Evolutionary conservation across 2,113 vertebrate genomes (phyloP), one percentile per base, ranked within the genome.

Genomic region (Sceloporus tristichus): DNA sequence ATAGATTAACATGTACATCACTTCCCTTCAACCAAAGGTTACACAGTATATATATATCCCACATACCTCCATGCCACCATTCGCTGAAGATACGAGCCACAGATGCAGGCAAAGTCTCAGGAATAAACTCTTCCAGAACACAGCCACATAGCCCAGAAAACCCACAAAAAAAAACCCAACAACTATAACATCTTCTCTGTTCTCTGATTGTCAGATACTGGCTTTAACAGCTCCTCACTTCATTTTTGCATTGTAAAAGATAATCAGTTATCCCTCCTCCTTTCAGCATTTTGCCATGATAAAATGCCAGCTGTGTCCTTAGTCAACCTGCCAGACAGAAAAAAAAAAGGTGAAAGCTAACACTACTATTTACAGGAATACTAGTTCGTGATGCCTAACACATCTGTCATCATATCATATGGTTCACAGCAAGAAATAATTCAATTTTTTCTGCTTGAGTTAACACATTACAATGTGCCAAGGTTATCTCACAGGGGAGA

Each of bases 401-500:
- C 86, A 38, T 59, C 40, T 91, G 27, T 65, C 54, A 81, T 88
- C 85, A 92, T 86, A 18, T 2, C 10, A 25, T 53, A 87, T 6
- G 4, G 29, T 0, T 91, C 38, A 85, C 56, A 85, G 53, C 29
- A 93, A 81, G 48, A 90, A 93, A 86, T 68, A 83, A 87, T 29
- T 84, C 0, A 5, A 1, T 82, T 83, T 88, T 79, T 91, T 91
- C 76, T 87, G n/a, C 11, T 89, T 79, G 76, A 88, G 53, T 70
- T 90, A 88, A 82, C 48, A 16, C 71, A 91, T 86, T 68, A 13
- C 76, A 65, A 48, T 65, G 29, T 65, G 66, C 8, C 9, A 91
- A 90, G 23, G 73, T 82, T 85, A 85, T 56, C 5, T 73, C 68
- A 74, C 88, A 86, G 83, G 40, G 78, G 25, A 66, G 5, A n/a